Conservation (phyloP, 1,140 invertebrate species). For the Rhopalosiphum padi region DNA sequence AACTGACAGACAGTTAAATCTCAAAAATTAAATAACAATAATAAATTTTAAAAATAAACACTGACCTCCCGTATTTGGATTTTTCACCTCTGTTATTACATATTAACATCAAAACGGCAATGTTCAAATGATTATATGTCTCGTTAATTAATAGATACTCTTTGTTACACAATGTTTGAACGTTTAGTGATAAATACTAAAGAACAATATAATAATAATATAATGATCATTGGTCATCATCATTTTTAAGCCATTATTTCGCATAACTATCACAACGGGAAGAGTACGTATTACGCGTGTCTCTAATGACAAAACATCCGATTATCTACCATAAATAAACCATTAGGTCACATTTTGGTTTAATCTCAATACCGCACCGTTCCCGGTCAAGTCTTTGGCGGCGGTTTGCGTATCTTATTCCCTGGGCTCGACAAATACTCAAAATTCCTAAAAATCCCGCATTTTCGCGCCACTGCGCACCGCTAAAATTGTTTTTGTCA, state of each 20-base stretch:
- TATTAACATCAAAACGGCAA: not conserved
- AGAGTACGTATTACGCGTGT: too few relatives aligned
- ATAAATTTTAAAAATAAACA: not conserved
- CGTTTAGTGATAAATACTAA: too few relatives aligned
- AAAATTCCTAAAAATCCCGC: not conserved
- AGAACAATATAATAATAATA: too few relatives aligned
- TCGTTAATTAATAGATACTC: not conserved
- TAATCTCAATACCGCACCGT: too few relatives aligned
- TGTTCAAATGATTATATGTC: not conserved
- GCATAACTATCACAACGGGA: too few relatives aligned
- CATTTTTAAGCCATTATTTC: too few relatives aligned
- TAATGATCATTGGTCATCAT: too few relatives aligned
- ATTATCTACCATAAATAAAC: too few relatives aligned
- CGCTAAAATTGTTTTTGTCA: not conserved
- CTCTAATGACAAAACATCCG: too few relatives aligned
- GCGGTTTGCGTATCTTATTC: too few relatives aligned
- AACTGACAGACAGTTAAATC: not conserved
- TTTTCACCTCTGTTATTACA: not conserved
- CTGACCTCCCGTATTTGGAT: not conserved
- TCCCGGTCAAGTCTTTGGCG: too few relatives aligned
- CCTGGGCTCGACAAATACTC: not conserved
- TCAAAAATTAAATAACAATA: not conserved
- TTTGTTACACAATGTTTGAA: not conserved
- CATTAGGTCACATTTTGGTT: too few relatives aligned
- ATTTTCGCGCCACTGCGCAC: not conserved